Conservation (phyloP, 2,113 vertebrate genomes). For the Abramis brama region DNA sequence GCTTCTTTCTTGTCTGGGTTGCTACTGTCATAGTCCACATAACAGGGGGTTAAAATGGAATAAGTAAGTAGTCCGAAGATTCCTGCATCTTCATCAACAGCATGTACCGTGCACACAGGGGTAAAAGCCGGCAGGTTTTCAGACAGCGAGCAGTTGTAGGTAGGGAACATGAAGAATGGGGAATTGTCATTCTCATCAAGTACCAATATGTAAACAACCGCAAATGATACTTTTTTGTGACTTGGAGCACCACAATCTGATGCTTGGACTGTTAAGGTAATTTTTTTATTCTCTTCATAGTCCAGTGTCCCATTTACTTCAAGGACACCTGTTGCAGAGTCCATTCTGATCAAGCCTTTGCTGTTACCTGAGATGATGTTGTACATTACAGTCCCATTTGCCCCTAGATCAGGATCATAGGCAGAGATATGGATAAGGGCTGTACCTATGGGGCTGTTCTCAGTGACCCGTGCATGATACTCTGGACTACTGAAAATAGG, state of each 20-base stretch:
- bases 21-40: constrained; percentile 71
- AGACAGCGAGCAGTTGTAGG: constrained; percentile 76
- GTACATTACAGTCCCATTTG: constrained; percentile 80
- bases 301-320: constrained; percentile 79
- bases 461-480: constrained; percentile 80
- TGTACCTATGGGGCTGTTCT: constrained; percentile 78
- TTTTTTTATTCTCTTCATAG: constrained; percentile 83
- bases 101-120: constrained; percentile 80
- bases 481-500: constrained; percentile 79
- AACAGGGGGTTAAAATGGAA: constrained; percentile 83
- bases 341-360: constrained; percentile 77
- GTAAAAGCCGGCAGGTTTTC: constrained; percentile 87
- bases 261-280: constrained; percentile 83
- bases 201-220: constrained; percentile 77
- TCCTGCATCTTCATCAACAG: constrained; percentile 87
- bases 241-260: constrained; percentile 74
- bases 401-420: constrained; percentile 79
- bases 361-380: constrained; percentile 84
- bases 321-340: constrained; percentile 80
- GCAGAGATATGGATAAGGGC: constrained; percentile 80
- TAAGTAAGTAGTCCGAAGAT: constrained; percentile 86
- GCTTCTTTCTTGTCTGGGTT: constrained; percentile 73
- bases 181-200: constrained; percentile 90
- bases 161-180: constrained; percentile 84
- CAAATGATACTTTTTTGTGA: constrained; percentile 78